Evolutionary conservation across 1,140 invertebrate species (phyloP).

Genomic region (Drusus annulatus): DNA sequence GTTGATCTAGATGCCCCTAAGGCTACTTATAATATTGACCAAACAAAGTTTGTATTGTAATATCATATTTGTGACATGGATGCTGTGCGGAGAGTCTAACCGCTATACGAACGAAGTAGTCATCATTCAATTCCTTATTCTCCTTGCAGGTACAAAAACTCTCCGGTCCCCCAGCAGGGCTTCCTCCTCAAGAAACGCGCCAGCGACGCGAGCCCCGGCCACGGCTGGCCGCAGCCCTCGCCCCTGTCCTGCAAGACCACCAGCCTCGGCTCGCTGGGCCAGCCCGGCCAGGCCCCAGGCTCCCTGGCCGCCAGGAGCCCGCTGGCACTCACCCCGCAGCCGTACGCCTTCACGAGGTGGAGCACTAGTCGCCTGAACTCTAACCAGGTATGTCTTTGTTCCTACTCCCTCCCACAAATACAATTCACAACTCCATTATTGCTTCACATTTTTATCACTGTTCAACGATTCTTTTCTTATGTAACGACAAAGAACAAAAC

Average conservation of each 20-base stretch:
- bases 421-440: too few relatives aligned
- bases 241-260: constrained; percentile 85
- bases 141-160: constrained; percentile 81
- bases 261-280: constrained; percentile 78
- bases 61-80: too few relatives aligned
- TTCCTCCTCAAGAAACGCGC: constrained; percentile 78
- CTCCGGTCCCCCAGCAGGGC: constrained; percentile 78
- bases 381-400: constrained; percentile 64
- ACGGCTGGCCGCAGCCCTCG: constrained; percentile 72
- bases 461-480: too few relatives aligned
- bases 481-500: too few relatives aligned
- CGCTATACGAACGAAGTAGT: too few relatives aligned
- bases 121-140: neutral
- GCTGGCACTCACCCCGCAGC: constrained; percentile 65
- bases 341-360: constrained; percentile 82
- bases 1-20: too few relatives aligned
- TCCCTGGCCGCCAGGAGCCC: constrained; percentile 61
- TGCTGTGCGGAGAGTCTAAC: too few relatives aligned
- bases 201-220: constrained; percentile 75
- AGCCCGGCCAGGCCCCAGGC: constrained; percentile 64
- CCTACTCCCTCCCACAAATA: too few relatives aligned
- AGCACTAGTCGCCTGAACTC: constrained; percentile 89
- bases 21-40: too few relatives aligned
- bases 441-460: too few relatives aligned
- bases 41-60: too few relatives aligned